phyloP scores from a whole-genome alignment of 2,113 vertebrate genomes.

The Pomatostomus ruficeps region DNA sequence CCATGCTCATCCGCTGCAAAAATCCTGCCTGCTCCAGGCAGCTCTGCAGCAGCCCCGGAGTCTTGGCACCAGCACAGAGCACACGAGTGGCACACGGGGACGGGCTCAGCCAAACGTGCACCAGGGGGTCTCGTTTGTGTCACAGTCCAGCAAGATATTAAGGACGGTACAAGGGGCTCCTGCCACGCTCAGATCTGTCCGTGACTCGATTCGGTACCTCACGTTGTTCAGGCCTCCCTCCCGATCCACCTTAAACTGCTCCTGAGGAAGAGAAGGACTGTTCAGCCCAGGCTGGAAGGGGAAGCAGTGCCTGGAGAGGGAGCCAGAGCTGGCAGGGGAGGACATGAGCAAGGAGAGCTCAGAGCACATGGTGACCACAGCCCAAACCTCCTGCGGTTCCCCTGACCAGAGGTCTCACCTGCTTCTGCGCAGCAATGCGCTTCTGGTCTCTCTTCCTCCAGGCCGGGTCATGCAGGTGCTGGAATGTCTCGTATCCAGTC shows the following conservation, averaged over 20 bases:
- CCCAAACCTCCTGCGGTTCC: accelerated
- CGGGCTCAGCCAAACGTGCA: slow-evolving; percentile 77
- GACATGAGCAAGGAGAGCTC: neutral
- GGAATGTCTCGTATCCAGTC: slow-evolving; percentile 92
- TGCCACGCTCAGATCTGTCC: slow-evolving; percentile 80
- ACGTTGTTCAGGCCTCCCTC: slow-evolving; percentile 89
- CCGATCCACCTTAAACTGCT: slow-evolving; percentile 94
- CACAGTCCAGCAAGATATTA: slow-evolving; percentile 85
- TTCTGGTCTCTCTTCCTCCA: slow-evolving; percentile 98
- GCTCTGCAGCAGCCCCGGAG: neutral
- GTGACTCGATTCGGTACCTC: slow-evolving; percentile 84
- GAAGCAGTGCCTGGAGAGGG: neutral
- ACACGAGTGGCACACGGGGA: accelerated
- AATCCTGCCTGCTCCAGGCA: neutral
- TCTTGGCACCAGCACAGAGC: neutral
- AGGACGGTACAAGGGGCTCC: slow-evolving; percentile 89
- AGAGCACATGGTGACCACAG: neutral
- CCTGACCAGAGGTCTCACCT: slow-evolving; percentile 69
- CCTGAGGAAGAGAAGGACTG: slow-evolving; percentile 66
- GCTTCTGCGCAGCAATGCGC: slow-evolving; percentile 88
- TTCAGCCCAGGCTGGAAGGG: neutral
- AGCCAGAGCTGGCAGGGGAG: neutral
- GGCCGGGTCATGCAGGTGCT: slow-evolving; percentile 90
- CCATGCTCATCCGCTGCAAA: neutral
- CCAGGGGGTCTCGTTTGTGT: slow-evolving; percentile 87